A percentile compares a stretch with the other conserved stretches of the same genome.
Evolutionary conservation across 2,113 vertebrate species (phyloP).

Genomic region (Scalopus aquaticus): DNA sequence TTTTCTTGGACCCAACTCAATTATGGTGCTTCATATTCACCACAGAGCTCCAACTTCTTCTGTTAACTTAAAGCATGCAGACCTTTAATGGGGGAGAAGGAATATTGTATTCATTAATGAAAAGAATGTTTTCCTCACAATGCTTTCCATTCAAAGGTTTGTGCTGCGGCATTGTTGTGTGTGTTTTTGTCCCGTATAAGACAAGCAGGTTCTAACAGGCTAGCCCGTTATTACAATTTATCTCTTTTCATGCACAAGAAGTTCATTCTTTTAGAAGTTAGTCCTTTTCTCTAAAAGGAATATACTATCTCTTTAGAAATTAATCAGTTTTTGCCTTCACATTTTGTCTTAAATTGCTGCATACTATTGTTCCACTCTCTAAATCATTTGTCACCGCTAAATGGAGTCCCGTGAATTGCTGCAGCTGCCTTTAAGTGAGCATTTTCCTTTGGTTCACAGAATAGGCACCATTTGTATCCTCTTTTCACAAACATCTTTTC

Average conservation of each 20-base stretch:
- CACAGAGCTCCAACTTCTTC: slow-evolving; percentile 9
- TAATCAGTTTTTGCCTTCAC: slow-evolving; percentile 41
- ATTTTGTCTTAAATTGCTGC: slow-evolving; percentile 43
- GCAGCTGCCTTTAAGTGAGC: slow-evolving; percentile 31
- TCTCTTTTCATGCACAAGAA: slow-evolving; percentile 65
- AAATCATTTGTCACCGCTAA: slow-evolving; percentile 48
- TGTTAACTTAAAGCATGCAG: slow-evolving; percentile 52
- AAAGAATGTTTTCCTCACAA: slow-evolving; percentile 49
- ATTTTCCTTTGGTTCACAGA: slow-evolving; percentile 13
- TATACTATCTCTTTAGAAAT: slow-evolving; percentile 64
- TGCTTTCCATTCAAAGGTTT: slow-evolving; percentile 16
- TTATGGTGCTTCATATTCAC: slow-evolving; percentile 1
- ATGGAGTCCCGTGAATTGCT: not conserved
- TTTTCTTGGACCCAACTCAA: slow-evolving; percentile 27
- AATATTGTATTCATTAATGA: slow-evolving; percentile 57
- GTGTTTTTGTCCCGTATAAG: slow-evolving; percentile 43
- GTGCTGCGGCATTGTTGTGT: not conserved
- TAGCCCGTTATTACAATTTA: slow-evolving; percentile 45
- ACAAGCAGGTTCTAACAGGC: slow-evolving; percentile 61
- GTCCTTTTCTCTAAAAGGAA: slow-evolving; percentile 65
- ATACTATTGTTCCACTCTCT: slow-evolving; percentile 26
- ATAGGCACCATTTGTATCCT: not conserved
- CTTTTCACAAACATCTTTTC: slow-evolving; percentile 50
- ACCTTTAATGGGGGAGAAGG: slow-evolving; percentile 3
- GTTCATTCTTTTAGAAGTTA: slow-evolving; percentile 66